Evolutionary conservation across 2,113 vertebrate species (phyloP).

Genomic region (Aspidoscelis tigris): DNA sequence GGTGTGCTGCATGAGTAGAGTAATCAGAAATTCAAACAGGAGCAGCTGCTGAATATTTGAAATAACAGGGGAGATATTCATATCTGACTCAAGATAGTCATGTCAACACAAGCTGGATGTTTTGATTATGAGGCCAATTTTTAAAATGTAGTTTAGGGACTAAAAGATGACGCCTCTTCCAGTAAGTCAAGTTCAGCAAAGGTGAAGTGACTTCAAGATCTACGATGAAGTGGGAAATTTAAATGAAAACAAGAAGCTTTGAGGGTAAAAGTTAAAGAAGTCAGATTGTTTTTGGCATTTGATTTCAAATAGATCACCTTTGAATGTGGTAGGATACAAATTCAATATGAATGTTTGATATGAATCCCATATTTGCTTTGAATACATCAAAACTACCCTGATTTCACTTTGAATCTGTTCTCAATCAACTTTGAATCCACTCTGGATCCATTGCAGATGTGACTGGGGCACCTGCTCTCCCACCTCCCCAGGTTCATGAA

Average conservation of each 20-base stretch:
- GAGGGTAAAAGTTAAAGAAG: not conserved
- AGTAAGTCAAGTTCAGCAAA: slow-evolving; percentile 39
- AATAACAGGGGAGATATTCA: slow-evolving; percentile 53
- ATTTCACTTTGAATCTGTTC: too few relatives aligned
- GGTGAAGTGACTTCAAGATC: slow-evolving; percentile 10
- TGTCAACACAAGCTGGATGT: slow-evolving; percentile 57
- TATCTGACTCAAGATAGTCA: slow-evolving; percentile 60
- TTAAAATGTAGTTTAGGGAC: slow-evolving; percentile 52
- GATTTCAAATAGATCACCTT: too few relatives aligned
- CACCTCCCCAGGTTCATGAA: too few relatives aligned
- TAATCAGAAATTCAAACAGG: slow-evolving; percentile 54
- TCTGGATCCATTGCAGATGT: too few relatives aligned
- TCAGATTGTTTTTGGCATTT: too few relatives aligned
- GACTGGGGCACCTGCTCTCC: too few relatives aligned
- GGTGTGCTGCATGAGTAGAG: not conserved
- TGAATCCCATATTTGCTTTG: too few relatives aligned
- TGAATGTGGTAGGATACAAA: too few relatives aligned
- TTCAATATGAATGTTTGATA: too few relatives aligned
- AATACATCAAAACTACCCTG: too few relatives aligned
- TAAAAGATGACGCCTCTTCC: slow-evolving; percentile 50
- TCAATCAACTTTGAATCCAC: too few relatives aligned
- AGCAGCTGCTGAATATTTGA: slow-evolving; percentile 69
- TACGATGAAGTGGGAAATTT: not conserved
- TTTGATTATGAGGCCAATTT: slow-evolving; percentile 45
- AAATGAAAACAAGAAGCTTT: not conserved